A percentile compares a stretch with the other conserved stretches of the same genome.
Evolutionary conservation across 2,113 vertebrate genomes (phyloP).

Genomic region (Bambusicola thoracicus): DNA sequence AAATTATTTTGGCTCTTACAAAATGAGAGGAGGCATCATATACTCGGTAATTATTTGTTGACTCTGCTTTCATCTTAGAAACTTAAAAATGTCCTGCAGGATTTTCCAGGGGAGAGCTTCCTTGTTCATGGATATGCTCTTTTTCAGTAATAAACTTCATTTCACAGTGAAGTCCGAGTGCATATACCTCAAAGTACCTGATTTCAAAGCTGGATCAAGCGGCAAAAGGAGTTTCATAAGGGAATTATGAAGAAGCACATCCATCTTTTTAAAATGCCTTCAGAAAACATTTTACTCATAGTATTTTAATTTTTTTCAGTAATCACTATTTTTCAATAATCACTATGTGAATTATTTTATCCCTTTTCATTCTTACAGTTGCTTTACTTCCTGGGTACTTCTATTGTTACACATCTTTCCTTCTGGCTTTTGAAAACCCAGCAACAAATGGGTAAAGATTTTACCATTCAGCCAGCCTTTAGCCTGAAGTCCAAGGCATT

Average conservation of each 20-base stretch:
- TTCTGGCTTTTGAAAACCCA: slow-evolving; percentile 18
- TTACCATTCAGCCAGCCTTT: background rate
- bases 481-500: background rate
- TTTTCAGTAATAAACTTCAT: slow-evolving; percentile 27
- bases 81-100: background rate
- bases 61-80: slow-evolving; percentile 20
- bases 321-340: no score
- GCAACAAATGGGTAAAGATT: background rate
- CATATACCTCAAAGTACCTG: slow-evolving; percentile 19
- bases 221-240: background rate
- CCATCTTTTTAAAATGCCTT: background rate
- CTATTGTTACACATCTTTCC: background rate
- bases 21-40: background rate
- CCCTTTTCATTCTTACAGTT: background rate
- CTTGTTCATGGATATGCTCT: background rate
- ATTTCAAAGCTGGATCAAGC: slow-evolving; percentile 43
- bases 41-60: background rate
- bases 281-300: slow-evolving; percentile 9
- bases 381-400: background rate
- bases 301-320: background rate
- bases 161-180: background rate
- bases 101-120: slow-evolving; percentile 21
- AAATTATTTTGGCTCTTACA: background rate
- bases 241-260: background rate
- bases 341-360: background rate